Evolutionary conservation across 2,888 invertebrate genomes (phyloP).

Genomic region (Pristionchus maxplancki): DNA sequence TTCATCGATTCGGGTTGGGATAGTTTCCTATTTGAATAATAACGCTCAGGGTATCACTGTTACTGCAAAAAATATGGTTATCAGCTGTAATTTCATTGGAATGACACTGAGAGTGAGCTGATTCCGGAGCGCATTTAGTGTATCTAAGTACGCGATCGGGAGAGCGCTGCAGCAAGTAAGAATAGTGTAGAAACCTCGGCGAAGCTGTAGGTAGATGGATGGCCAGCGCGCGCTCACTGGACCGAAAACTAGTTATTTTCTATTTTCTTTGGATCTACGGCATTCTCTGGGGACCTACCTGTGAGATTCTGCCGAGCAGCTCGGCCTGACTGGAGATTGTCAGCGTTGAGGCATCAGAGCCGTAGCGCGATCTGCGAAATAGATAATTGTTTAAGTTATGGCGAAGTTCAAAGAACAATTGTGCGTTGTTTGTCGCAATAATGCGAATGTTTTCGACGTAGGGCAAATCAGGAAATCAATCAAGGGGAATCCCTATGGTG

Average conservation of each 20-base stretch:
- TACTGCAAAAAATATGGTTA: too few relatives aligned
- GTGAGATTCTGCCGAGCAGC: not conserved
- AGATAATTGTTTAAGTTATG: not conserved
- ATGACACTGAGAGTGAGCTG: too few relatives aligned
- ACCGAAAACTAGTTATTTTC: not conserved
- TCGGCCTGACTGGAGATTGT: conserved; percentile 14
- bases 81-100: too few relatives aligned
- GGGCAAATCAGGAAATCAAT: not conserved
- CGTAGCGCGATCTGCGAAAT: conserved; percentile 1
- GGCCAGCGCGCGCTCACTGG: not conserved
- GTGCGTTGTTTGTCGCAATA: too few relatives aligned
- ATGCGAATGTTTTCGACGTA: not conserved
- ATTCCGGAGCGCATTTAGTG: too few relatives aligned
- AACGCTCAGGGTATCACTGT: too few relatives aligned
- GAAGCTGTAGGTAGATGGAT: not conserved
- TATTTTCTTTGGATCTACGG: too few relatives aligned
- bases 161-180: not conserved
- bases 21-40: too few relatives aligned
- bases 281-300: not conserved
- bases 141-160: too few relatives aligned
- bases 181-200: not conserved
- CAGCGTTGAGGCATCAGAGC: conserved; percentile 7
- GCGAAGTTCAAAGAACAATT: not conserved
- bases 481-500: not conserved
- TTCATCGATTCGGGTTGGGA: too few relatives aligned